These are phyloP conservation scores for Plebejus melissa DNA, from an alignment of 2,888 invertebrate genomes.

Conservation along the genomic window DNA sequence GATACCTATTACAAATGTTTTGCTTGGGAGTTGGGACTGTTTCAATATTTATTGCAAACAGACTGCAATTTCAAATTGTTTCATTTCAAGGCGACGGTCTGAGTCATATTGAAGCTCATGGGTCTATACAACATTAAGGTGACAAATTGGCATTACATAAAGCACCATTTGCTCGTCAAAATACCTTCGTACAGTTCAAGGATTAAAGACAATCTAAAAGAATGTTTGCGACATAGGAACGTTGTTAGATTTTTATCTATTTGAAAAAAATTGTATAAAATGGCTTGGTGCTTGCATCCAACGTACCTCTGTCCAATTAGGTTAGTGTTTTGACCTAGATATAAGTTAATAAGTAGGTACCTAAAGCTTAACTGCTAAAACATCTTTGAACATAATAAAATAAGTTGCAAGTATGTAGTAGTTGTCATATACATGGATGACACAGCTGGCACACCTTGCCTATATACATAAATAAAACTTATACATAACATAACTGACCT, in stretches of 20 bases:
- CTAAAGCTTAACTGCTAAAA: neutral
- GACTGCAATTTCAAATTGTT: neutral
- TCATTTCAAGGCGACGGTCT: neutral
- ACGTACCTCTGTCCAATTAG: neutral
- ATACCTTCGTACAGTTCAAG: conserved; percentile 4
- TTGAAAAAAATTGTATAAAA: neutral
- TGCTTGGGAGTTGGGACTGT: no score
- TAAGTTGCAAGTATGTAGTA: neutral
- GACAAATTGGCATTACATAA: conserved; percentile 16
- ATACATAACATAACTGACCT: conserved; percentile 7
- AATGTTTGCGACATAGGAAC: neutral
- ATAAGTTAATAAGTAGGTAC: neutral
- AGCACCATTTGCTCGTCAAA: neutral
- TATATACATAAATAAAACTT: neutral
- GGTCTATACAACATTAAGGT: neutral
- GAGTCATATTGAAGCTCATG: neutral
- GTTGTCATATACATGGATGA: neutral
- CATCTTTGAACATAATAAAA: neutral
- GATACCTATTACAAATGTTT: no score
- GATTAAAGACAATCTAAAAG: neutral
- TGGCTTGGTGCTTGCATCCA: neutral
- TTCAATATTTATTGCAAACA: neutral
- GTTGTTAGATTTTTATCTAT: neutral
- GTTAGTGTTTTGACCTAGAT: neutral
- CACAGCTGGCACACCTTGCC: neutral